These are phyloP conservation scores for Odontamblyopus lacepedii DNA, from an alignment of 2,797 vertebrate genomes.

Conservation along the genomic window DNA sequence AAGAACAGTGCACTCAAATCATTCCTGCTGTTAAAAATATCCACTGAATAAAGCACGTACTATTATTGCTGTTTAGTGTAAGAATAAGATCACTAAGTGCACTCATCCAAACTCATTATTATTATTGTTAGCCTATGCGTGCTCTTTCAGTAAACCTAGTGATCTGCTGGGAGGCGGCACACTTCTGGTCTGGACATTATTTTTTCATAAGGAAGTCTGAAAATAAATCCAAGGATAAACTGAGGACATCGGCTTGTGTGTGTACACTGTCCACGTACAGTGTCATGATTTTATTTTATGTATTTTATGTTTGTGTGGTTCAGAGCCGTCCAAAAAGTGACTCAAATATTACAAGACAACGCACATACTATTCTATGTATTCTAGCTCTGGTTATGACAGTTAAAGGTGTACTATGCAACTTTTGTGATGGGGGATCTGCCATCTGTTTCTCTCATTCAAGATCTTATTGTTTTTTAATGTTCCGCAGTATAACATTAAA, in stretches of 20 bases:
- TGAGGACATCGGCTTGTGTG: slow-evolving; percentile 29
- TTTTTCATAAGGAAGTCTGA: slow-evolving; percentile 65
- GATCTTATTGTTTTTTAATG: no score
- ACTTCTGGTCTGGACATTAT: slow-evolving; percentile 53
- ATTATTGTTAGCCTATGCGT: not conserved
- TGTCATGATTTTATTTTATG: no score
- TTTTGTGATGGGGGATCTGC: no score
- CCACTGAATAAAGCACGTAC: slow-evolving; percentile 5
- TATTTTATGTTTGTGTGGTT: slow-evolving; percentile 17
- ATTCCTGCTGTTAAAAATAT: slow-evolving; percentile 11
- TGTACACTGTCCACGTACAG: no score
- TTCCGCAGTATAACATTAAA: no score
- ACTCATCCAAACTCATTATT: slow-evolving; percentile 30
- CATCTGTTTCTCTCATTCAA: no score
- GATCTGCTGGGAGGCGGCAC: slow-evolving; percentile 35
- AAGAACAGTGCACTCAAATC: slow-evolving; percentile 14
- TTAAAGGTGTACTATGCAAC: no score
- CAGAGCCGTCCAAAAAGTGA: not conserved
- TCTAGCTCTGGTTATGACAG: no score
- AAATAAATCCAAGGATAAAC: slow-evolving; percentile 48
- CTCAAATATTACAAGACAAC: no score
- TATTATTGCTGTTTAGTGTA: not conserved
- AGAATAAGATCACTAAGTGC: slow-evolving; percentile 30
- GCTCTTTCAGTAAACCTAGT: slow-evolving; percentile 58
- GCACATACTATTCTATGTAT: no score